These are phyloP conservation scores for Littorina saxatilis DNA, from an alignment of 1,140 invertebrate genomes.

Conservation along the genomic window DNA sequence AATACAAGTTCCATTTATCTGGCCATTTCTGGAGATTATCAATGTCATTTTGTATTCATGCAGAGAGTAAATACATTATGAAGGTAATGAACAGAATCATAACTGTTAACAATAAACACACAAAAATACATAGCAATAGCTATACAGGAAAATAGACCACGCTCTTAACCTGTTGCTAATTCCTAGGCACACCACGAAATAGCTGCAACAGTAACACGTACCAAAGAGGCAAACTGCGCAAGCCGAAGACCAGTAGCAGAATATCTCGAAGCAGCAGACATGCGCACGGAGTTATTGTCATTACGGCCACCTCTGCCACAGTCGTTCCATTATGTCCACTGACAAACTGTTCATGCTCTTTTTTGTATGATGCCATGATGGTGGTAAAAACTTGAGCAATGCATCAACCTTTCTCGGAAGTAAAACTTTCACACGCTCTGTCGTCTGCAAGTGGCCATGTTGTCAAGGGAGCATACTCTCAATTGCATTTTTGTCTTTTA, in stretches of 20 bases:
- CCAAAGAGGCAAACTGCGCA: conserved; percentile 16
- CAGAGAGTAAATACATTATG: too few species aligned
- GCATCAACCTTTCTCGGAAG: background rate
- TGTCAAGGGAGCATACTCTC: background rate
- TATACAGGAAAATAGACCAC: too few species aligned
- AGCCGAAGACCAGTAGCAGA: conserved; percentile 19
- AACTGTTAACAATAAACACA: too few species aligned
- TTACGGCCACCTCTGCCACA: conserved; percentile 46
- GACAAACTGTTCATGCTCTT: conserved; percentile 66
- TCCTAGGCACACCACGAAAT: background rate
- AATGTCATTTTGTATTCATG: too few species aligned
- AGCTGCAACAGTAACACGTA: background rate
- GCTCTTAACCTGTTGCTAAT: too few species aligned
- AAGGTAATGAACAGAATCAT: too few species aligned
- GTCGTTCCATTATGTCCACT: conserved; percentile 59
- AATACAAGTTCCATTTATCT: too few species aligned
- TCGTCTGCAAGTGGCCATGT: conserved; percentile 10
- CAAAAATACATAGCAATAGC: too few species aligned
- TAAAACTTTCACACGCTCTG: background rate
- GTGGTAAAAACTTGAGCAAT: too few species aligned
- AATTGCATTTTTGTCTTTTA: too few species aligned
- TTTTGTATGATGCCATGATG: conserved; percentile 52
- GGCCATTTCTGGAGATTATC: too few species aligned
- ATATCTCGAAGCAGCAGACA: conserved; percentile 39
- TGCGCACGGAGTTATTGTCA: conserved; percentile 31